Conservation (phyloP, 2,797 vertebrate species). For the Pseudomugil gertrudae region DNA sequence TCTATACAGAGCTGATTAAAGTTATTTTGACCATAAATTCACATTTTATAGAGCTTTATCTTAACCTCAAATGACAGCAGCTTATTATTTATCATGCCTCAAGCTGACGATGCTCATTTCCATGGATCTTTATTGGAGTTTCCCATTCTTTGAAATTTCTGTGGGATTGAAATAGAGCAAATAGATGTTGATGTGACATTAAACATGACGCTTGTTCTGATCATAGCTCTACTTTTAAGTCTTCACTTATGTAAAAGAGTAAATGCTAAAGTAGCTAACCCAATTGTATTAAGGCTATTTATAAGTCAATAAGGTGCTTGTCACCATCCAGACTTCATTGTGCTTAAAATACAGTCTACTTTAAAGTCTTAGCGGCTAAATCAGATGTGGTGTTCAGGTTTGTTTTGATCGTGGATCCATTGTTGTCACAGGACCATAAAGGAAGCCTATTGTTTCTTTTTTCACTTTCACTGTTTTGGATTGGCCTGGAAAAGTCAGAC, state of each 20-base stretch:
- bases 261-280: conserved; percentile 47
- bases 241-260: conserved; percentile 17
- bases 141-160: neutral
- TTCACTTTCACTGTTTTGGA: conserved; percentile 45
- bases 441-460: conserved; percentile 42
- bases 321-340: conserved; percentile 51
- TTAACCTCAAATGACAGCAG: conserved; percentile 9
- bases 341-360: conserved; percentile 58
- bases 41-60: neutral
- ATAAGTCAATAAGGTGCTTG: conserved; percentile 72
- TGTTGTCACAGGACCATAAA: conserved; percentile 50
- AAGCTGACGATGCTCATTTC: neutral
- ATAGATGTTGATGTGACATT: neutral
- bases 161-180: conserved; percentile 6
- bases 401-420: conserved; percentile 58
- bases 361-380: conserved; percentile 40
- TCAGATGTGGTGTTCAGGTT: conserved; percentile 42
- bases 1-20: conserved; percentile 8
- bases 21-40: neutral
- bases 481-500: conserved; percentile 68
- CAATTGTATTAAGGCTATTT: conserved; percentile 74
- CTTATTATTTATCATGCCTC: neutral
- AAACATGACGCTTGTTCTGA: conserved; percentile 10
- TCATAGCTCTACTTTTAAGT: conserved; percentile 39
- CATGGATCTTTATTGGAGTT: neutral